A percentile compares a stretch with the other conserved stretches of the same genome.
Conservation (phyloP, 23 tunicate species). For the Trididemnum clinides region DNA sequence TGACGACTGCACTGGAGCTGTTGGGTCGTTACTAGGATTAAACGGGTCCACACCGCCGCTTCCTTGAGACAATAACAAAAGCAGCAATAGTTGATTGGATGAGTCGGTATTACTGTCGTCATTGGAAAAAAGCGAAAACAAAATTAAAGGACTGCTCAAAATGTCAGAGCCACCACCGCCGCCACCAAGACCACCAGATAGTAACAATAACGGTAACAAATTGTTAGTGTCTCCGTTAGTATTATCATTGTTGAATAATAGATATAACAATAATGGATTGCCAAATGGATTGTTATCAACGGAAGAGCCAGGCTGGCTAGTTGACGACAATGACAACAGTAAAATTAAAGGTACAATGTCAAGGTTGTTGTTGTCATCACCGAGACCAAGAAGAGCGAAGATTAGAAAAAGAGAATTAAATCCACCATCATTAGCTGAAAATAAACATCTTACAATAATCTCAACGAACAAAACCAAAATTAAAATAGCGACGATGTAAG, state of each 20-base stretch:
- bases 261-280: conserved; percentile 40
- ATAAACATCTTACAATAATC: too few species aligned
- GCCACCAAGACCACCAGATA: not conserved
- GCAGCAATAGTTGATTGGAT: not conserved
- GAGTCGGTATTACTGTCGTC: not conserved
- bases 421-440: too few species aligned
- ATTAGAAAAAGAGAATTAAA: conserved; percentile 1
- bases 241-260: not conserved
- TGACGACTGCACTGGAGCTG: too few species aligned
- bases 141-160: too few species aligned
- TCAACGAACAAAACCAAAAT: too few species aligned
- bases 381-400: conserved; percentile 30
- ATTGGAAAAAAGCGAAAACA: conserved; percentile 9
- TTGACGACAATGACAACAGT: not conserved
- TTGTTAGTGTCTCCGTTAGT: conserved; percentile 2
- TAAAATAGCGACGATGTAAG: too few species aligned
- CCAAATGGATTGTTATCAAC: not conserved
- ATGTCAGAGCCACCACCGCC: not conserved
- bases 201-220: not conserved
- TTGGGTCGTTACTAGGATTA: too few species aligned
- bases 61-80: not conserved
- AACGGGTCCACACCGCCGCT: not conserved
- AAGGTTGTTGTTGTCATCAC: not conserved
- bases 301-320: not conserved
- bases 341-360: conserved; percentile 10